Base-by-base conservation (phyloP, 1,140 invertebrate species). In the Brachystomella parvula region DNA sequence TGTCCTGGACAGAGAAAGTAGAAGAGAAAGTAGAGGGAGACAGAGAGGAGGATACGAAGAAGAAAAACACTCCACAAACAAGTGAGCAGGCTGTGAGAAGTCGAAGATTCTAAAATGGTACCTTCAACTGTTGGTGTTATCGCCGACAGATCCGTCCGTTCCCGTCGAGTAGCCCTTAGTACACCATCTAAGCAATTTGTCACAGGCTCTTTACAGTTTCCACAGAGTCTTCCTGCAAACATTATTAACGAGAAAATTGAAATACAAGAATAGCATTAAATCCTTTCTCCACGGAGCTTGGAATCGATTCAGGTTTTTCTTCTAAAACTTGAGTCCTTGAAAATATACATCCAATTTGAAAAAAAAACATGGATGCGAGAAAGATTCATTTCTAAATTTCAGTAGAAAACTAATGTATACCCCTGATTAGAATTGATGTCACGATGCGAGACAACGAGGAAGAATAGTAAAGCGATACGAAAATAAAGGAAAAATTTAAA, bases 111-210 rank as follows among this genome's bases (percentile, higher is more conserved):
- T n/a, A n/a, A n/a, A n/a, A n/a, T n/a, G n/a, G 47, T 66, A 69
- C 67, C 67, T 73, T 73, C 71, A 49, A 70, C 71, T 24, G 66
- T 60, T 35, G 70, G 70, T 31, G 68, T 67, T 9, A 64, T 66
- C 53, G 64, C 29, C 19, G 61, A 26, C 32, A 61, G 47, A 56
- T 71, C 67, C 28, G 49, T 29, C 47, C 66, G 64, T 21, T 64
- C 63, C 59, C 61, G 58, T 29, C 65, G 53, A 19, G 70, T 72
- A 24, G 66, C 62, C 30, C 67, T 31, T 9, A 71, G 47, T n/a
- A 68, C 65, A 63, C 66, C 65, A 47, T 71, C 67, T 66, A 67
- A 64, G 58, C 65, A 69, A 63, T 69, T 65, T 26, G 63, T 66
- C 47, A 70, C 60, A 63, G 70, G 65, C 61, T 68, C 67, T 59